phyloP scores from a whole-genome alignment of 2,888 invertebrate genomes.

The Neelides folsomi region DNA sequence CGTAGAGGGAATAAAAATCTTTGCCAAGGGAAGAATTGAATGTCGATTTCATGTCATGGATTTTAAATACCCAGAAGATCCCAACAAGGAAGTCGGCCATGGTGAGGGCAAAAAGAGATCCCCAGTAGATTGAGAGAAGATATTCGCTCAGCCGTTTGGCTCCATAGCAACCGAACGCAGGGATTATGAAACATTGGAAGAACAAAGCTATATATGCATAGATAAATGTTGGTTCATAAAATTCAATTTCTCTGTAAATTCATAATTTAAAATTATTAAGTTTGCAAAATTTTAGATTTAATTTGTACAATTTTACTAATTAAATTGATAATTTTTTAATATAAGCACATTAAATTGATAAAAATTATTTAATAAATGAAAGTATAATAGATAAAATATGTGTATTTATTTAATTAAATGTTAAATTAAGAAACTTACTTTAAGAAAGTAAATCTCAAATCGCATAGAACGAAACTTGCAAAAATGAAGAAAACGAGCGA shows the following conservation, averaged over 20 bases:
- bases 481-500: constrained; percentile 67
- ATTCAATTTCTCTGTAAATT: constrained; percentile 35
- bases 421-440: too few species aligned
- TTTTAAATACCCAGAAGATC: constrained; percentile 70
- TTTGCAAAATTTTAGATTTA: constrained; percentile 1
- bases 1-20: constrained; percentile 55
- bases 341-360: too few species aligned
- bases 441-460: constrained; percentile 45
- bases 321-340: constrained; percentile 1
- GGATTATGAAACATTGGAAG: constrained; percentile 54
- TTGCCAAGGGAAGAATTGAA: constrained; percentile 53
- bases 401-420: too few species aligned
- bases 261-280: constrained; percentile 6
- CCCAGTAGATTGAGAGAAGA: constrained; percentile 71
- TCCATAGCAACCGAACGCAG: constrained; percentile 62
- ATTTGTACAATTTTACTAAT: not conserved
- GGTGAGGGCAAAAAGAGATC: constrained; percentile 60
- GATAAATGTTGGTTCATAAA: constrained; percentile 66
- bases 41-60: constrained; percentile 54
- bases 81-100: constrained; percentile 73
- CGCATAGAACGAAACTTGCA: constrained; percentile 44
- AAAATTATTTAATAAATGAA: too few species aligned
- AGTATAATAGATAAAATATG: too few species aligned
- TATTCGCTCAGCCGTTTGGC: constrained; percentile 66
- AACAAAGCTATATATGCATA: constrained; percentile 71